A percentile compares a stretch with the other conserved stretches of the same genome.
phyloP scores from a whole-genome alignment of 2,888 invertebrate genomes.

The Magallana nippona region DNA sequence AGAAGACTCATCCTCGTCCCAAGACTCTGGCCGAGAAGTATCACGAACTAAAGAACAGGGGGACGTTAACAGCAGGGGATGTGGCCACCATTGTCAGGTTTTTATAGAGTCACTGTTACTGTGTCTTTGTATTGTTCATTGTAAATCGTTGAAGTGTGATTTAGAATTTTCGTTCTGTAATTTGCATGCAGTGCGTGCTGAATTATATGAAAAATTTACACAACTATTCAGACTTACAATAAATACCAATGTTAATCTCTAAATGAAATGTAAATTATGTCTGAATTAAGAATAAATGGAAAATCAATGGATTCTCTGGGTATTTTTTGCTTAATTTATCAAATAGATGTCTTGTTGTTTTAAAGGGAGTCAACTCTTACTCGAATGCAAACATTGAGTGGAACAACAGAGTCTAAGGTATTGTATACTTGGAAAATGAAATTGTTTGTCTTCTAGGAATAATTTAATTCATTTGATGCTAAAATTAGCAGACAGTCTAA shows the following conservation, averaged over 20 bases:
- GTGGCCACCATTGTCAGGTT: conserved; percentile 58
- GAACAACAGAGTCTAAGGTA: conserved; percentile 55
- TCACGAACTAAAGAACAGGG: conserved; percentile 52
- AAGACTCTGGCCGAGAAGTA: conserved; percentile 51
- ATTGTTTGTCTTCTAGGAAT: too few species aligned
- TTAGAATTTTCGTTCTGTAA: background rate
- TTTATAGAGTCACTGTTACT: background rate
- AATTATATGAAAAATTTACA: too few species aligned
- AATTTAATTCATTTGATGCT: too few species aligned
- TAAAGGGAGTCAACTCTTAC: conserved; percentile 56
- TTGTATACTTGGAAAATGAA: background rate
- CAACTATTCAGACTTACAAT: too few species aligned
- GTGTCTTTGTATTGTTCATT: background rate
- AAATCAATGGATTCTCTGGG: background rate
- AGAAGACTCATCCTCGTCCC: conserved; percentile 34
- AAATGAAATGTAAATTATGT: too few species aligned
- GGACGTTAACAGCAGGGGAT: conserved; percentile 55
- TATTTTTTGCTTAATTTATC: background rate
- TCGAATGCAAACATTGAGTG: conserved; percentile 52
- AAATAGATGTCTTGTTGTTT: conserved; percentile 14
- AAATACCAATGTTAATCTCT: too few species aligned
- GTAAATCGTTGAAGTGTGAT: background rate
- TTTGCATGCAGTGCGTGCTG: too few species aligned
- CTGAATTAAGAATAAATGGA: too few species aligned
- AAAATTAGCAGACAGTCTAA: too few species aligned